Evolutionary conservation across 2,113 vertebrate genomes (phyloP).

Genomic region (Perca flavescens): DNA sequence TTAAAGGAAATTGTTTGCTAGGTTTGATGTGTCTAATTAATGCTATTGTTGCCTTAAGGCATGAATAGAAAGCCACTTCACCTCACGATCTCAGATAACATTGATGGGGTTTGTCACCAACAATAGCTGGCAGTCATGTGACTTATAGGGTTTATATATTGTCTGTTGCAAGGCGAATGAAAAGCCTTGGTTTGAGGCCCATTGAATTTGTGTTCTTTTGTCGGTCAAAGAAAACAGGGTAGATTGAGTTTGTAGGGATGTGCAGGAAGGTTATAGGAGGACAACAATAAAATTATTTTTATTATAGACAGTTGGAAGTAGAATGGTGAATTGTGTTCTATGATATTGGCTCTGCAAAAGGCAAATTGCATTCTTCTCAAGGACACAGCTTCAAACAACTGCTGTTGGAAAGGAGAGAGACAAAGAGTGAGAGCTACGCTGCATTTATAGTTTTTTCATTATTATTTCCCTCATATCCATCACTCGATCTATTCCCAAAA

Average conservation of each 20-base stretch:
- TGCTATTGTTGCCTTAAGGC: constrained; percentile 60
- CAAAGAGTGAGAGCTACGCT: constrained; percentile 8
- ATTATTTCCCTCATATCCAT: constrained; percentile 67
- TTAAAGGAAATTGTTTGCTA: constrained; percentile 54
- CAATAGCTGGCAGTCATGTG: constrained; percentile 67
- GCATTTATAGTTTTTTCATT: constrained; percentile 66
- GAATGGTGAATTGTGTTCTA: constrained; percentile 72
- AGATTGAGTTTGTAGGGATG: constrained; percentile 79
- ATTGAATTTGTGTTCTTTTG: constrained; percentile 79
- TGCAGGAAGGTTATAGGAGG: constrained; percentile 74
- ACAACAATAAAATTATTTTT: constrained; percentile 77
- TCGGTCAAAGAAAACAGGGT: constrained; percentile 70
- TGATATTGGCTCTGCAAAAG: constrained; percentile 69
- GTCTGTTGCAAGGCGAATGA: constrained; percentile 60
- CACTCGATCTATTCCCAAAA: constrained; percentile 40
- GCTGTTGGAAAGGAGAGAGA: constrained; percentile 42
- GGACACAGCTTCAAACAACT: constrained; percentile 73
- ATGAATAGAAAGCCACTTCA: constrained; percentile 71
- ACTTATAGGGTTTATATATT: constrained; percentile 72
- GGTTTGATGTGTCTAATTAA: constrained; percentile 70
- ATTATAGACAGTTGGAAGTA: constrained; percentile 69
- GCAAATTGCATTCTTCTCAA: constrained; percentile 78
- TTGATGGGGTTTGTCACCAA: constrained; percentile 52
- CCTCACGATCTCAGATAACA: constrained; percentile 68
- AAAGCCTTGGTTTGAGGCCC: constrained; percentile 63